A percentile compares a stretch with the other conserved stretches of the same genome.
phyloP scores from a whole-genome alignment of 1,140 invertebrate species.

The Whitmania pigra region DNA sequence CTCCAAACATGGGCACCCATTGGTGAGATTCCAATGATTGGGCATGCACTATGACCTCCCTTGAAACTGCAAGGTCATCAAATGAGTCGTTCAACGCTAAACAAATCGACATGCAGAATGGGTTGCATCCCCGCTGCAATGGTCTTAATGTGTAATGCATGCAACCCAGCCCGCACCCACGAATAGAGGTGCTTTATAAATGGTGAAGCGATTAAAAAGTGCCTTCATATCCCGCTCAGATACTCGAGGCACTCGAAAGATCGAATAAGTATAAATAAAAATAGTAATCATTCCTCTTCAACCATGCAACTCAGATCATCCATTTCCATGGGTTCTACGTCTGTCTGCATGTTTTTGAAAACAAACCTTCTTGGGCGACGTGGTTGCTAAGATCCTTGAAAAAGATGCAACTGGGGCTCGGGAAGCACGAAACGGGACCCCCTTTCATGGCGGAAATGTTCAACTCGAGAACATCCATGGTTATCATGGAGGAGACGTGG shows the following conservation, averaged over 20 bases:
- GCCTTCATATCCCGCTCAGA: too few species aligned
- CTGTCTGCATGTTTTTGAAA: background rate
- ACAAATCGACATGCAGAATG: background rate
- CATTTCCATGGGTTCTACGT: background rate
- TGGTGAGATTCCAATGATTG: background rate
- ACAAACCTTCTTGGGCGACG: background rate
- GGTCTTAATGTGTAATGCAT: too few species aligned
- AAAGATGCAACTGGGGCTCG: background rate
- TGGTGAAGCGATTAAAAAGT: too few species aligned
- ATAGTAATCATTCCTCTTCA: background rate
- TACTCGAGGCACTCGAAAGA: background rate
- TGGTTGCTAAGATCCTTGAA: constrained; percentile 2
- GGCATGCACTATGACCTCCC: background rate
- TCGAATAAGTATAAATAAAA: background rate
- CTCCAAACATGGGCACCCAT: constrained; percentile 1
- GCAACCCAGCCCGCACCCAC: too few species aligned
- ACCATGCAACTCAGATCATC: too few species aligned
- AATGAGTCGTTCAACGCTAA: background rate
- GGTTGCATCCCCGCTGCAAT: background rate
- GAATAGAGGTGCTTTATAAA: background rate
- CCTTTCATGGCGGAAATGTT: background rate
- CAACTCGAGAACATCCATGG: background rate
- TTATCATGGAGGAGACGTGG: background rate
- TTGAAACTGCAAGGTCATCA: background rate
- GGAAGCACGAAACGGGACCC: background rate